A percentile compares a stretch with the other conserved stretches of the same genome.
Conservation (phyloP, 2,113 vertebrate species). For the Capreolus pygargus region DNA sequence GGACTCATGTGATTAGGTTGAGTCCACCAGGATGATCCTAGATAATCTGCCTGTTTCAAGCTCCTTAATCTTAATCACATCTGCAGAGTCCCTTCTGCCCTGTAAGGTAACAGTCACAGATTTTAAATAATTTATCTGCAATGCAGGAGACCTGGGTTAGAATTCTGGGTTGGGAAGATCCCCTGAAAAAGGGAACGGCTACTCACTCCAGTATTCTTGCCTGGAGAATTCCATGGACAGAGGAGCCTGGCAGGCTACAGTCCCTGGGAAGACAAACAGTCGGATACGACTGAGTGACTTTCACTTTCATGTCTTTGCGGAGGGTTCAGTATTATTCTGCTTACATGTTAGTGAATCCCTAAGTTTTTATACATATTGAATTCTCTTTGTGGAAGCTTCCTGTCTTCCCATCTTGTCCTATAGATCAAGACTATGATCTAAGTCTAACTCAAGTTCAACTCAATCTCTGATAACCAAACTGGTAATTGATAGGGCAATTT, state of each 20-base stretch:
- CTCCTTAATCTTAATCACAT: not conserved
- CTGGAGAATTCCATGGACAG: not conserved
- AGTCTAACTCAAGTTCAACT: not conserved
- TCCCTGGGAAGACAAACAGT: not conserved
- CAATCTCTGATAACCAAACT: not conserved
- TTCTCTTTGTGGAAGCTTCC: not conserved
- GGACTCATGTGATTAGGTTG: not conserved
- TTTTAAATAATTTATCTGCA: not conserved
- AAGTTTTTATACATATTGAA: not conserved
- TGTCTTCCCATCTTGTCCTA: not conserved
- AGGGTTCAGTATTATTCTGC: not conserved
- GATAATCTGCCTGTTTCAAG: not conserved
- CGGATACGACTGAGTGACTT: not conserved
- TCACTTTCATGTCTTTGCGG: not conserved
- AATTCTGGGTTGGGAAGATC: not conserved
- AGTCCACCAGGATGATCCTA: not conserved
- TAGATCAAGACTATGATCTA: not conserved
- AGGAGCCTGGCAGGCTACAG: not conserved
- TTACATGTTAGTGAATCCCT: not conserved
- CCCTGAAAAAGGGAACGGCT: accelerated
- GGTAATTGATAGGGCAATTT: not conserved
- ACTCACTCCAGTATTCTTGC: not conserved
- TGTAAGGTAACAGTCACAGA: not conserved
- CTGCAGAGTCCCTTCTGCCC: not conserved
- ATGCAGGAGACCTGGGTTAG: not conserved